Conservation (phyloP, 2,888 invertebrate species). For the Platycheirus albimanus region DNA sequence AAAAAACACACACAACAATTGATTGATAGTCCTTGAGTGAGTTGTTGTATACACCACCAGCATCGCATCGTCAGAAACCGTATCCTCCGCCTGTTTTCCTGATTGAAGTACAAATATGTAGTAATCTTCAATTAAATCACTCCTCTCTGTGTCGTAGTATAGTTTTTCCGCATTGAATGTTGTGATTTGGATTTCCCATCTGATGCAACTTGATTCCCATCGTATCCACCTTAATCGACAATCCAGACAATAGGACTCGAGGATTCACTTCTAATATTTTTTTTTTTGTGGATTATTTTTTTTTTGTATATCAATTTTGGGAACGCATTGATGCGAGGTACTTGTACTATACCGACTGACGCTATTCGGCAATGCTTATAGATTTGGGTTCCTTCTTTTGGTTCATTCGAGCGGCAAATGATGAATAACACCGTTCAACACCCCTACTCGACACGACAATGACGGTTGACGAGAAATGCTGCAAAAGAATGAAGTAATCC, state of each 20-base stretch:
- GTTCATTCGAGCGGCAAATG: conserved; percentile 54
- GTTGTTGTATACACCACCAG: not conserved
- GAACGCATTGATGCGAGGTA: conserved; percentile 58
- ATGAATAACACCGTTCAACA: conserved; percentile 59
- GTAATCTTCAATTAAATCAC: conserved; percentile 71
- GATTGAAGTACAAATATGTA: conserved; percentile 27
- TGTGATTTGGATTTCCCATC: conserved; percentile 33
- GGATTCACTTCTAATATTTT: conserved; percentile 38
- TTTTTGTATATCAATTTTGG: conserved; percentile 36
- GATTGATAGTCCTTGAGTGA: conserved; percentile 61
- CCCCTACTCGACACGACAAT: conserved; percentile 34
- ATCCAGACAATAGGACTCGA: conserved; percentile 44
- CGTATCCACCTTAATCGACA: conserved; percentile 65
- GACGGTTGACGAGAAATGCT: conserved; percentile 19
- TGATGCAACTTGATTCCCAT: conserved; percentile 65
- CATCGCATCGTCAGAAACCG: conserved; percentile 18
- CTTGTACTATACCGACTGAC: no score
- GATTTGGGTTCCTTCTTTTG: conserved; percentile 32
- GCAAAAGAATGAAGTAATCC: conserved; percentile 53
- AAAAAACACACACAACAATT: conserved; percentile 25
- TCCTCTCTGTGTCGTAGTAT: conserved; percentile 29
- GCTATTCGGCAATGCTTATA: conserved; percentile 31
- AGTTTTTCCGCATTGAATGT: conserved; percentile 38
- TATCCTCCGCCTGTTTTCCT: conserved; percentile 29
- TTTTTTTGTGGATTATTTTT: conserved; percentile 26